A percentile compares a stretch with the other conserved stretches of the same genome.
phyloP scores from a whole-genome alignment of 1,140 invertebrate species.

The Holotrichia oblita region DNA sequence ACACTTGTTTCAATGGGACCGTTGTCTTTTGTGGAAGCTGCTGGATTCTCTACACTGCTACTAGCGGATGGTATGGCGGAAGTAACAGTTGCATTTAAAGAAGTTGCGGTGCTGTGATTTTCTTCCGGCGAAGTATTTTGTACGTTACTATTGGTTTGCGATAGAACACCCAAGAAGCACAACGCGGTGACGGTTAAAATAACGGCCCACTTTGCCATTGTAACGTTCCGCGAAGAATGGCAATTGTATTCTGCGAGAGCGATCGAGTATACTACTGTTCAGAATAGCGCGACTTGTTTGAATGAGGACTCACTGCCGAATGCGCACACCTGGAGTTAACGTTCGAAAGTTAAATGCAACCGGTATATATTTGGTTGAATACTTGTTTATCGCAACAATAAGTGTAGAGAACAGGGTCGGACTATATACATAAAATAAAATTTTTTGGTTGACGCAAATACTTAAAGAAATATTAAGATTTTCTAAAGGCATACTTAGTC shows the following conservation, averaged over 20 bases:
- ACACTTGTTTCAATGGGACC: too few species aligned
- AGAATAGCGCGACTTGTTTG: constrained; percentile 14
- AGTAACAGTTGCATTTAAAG: background rate
- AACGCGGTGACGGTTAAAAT: constrained; percentile 1
- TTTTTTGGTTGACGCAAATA: background rate
- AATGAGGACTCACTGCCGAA: background rate
- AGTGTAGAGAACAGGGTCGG: background rate
- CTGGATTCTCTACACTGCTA: background rate
- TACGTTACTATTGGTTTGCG: background rate
- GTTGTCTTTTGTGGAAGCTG: background rate
- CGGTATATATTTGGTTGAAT: background rate
- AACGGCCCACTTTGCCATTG: constrained; percentile 9
- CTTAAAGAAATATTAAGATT: background rate
- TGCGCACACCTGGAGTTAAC: constrained; percentile 28
- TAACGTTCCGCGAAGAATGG: constrained; percentile 16
- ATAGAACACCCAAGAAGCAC: background rate
- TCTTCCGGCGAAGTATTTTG: background rate
- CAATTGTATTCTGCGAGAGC: background rate
- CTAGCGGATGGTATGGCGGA: background rate
- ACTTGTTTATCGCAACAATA: background rate
- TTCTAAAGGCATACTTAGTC: background rate
- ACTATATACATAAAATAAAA: background rate
- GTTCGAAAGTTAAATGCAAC: constrained; percentile 33
- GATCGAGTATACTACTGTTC: background rate
- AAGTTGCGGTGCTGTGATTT: background rate